Conservation (phyloP, 2,797 vertebrate species). For the Emys orbicularis region DNA sequence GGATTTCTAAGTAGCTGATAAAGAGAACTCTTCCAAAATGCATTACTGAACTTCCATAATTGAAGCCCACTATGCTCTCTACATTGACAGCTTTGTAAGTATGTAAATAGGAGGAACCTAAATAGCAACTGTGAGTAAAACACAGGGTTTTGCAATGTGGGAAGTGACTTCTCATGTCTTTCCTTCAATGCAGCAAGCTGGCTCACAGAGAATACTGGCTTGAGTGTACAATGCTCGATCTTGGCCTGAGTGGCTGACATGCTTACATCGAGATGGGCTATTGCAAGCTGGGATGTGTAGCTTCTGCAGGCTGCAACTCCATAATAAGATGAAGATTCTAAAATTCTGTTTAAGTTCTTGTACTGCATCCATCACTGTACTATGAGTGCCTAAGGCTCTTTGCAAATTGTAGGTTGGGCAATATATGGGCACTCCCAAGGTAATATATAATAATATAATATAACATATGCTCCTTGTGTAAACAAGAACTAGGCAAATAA, state of each 20-base stretch:
- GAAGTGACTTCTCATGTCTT: not conserved
- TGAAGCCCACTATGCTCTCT: not conserved
- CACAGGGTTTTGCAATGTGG: not conserved
- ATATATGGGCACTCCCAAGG: not conserved
- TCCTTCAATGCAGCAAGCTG: not conserved
- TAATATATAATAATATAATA: not conserved
- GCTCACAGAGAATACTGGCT: not conserved
- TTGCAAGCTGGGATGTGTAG: too few relatives aligned
- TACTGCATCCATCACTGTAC: accelerated
- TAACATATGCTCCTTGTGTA: too few relatives aligned
- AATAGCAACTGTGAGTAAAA: not conserved
- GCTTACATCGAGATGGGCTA: not conserved
- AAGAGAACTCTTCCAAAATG: not conserved
- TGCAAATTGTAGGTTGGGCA: not conserved
- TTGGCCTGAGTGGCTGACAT: accelerated
- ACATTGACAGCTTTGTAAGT: accelerated
- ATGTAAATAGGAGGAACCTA: not conserved
- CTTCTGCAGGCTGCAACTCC: not conserved
- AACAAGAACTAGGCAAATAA: not conserved
- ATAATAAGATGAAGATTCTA: not conserved
- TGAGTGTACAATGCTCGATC: not conserved
- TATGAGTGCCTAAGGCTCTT: not conserved
- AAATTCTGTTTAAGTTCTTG: not conserved
- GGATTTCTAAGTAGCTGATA: not conserved
- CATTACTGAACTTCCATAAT: not conserved